Conservation (phyloP, 2,888 invertebrate genomes). For the Tenthredo notha region DNA sequence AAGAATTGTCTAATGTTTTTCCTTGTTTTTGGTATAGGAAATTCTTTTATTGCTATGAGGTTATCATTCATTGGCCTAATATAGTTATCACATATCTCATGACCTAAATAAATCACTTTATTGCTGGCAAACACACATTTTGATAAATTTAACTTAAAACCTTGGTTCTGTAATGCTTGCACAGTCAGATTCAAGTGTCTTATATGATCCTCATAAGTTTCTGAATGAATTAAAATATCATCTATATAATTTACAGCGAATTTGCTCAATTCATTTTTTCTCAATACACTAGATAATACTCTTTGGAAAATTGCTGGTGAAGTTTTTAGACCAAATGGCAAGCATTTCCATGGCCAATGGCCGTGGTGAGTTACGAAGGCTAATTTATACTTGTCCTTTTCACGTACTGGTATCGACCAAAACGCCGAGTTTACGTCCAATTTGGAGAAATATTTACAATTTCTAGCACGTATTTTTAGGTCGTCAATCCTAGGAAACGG, state of each 20-base stretch:
- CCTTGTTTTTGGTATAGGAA: slow-evolving; percentile 55
- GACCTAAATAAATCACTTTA: slow-evolving; percentile 46
- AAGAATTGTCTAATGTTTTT: slow-evolving; percentile 56
- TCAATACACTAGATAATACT: slow-evolving; percentile 20
- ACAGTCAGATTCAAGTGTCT: slow-evolving; percentile 55
- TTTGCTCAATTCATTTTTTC: not conserved
- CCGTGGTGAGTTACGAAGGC: slow-evolving; percentile 62
- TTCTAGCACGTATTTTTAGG: slow-evolving; percentile 54
- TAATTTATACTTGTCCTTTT: slow-evolving; percentile 60
- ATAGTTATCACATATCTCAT: slow-evolving; percentile 22
- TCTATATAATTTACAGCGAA: slow-evolving; percentile 42
- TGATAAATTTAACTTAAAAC: slow-evolving; percentile 51
- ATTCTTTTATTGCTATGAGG: slow-evolving; percentile 55
- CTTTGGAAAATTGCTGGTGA: slow-evolving; percentile 61
- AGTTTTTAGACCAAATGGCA: slow-evolving; percentile 62
- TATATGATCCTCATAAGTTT: slow-evolving; percentile 59
- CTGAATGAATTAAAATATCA: slow-evolving; percentile 56
- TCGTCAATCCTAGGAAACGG: slow-evolving; percentile 59
- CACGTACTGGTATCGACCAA: slow-evolving; percentile 43
- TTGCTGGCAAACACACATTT: slow-evolving; percentile 51
- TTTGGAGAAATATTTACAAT: slow-evolving; percentile 57
- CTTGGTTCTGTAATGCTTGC: slow-evolving; percentile 52
- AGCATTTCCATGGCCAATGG: slow-evolving; percentile 61
- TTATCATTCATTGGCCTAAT: slow-evolving; percentile 55
- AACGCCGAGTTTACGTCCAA: slow-evolving; percentile 40